Base-by-base conservation (phyloP, 2,797 vertebrate species). In the Lepidocolaptes lacrymiger region DNA sequence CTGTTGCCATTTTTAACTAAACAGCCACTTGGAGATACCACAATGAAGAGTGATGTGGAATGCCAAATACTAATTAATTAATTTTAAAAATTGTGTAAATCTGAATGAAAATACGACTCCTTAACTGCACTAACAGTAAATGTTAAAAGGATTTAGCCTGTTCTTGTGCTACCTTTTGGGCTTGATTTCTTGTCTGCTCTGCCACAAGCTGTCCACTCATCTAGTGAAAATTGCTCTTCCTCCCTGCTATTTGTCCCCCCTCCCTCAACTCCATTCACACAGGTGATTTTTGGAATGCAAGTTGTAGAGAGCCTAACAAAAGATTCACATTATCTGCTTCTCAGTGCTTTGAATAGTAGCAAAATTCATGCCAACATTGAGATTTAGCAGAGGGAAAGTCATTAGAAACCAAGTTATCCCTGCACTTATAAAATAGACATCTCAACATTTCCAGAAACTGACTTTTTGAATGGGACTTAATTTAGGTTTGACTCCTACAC, bases 281-380 rank as follows among this genome's bases (percentile, higher is more conserved):
- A 30, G 34, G 34, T 66, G 41, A 62, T 41, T 52, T 23, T 37
- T 64, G 52, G 41, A 66, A 39, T 49, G 24, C 10, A 52, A 20
- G 9, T 17, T 32, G 22, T 36, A 79, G 26, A 72, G 41, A 79
- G 67, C 14, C 28, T 20, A 54, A 15, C 4, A 30, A 37, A 69
- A 44, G 26, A n/a, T 30, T 48, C 6, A 4, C 0, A 0, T 49
- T 48, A 39, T 8, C 46, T n/a, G 12, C 34, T 83, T 49, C 32
- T 44, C 21, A 26, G 7, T 34, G 41, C 37, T 46, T 28, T 12
- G 54, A 44, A 32, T 0, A 37, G 27, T 1, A 48, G 28, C 1
- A 4, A 62, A 21, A 48, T n/a, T 84, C 59, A 15, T 52, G 32
- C 32, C 20, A 8, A 15, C 5, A 3, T 4, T 20, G 41, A 59